These are phyloP conservation scores for Lepetodrilus schrolli DNA, from an alignment of 2,888 invertebrate genomes.

Conservation along the genomic window DNA sequence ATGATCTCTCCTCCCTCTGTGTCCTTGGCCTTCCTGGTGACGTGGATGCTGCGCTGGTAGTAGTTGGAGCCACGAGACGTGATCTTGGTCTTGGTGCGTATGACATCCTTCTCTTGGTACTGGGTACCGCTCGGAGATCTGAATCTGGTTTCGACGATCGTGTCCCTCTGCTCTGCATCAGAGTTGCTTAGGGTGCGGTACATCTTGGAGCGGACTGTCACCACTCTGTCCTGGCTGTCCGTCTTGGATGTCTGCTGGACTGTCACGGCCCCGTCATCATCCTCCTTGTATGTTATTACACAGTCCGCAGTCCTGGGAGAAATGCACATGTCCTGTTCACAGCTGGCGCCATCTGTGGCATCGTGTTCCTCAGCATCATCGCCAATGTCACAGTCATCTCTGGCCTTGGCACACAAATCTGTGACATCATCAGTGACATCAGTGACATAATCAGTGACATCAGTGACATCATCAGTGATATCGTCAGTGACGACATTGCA, in stretches of 20 bases:
- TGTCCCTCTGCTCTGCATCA: constrained; percentile 59
- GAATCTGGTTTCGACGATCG: constrained; percentile 55
- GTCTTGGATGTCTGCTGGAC: constrained; percentile 52
- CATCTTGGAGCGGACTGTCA: constrained; percentile 59
- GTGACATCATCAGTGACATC: no score
- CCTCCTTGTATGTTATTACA: constrained; percentile 56
- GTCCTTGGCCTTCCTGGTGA: constrained; percentile 45
- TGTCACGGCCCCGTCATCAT: constrained; percentile 61
- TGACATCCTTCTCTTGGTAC: constrained; percentile 58
- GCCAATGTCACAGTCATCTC: no score
- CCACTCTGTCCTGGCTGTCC: constrained; percentile 53
- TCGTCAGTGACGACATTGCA: not conserved
- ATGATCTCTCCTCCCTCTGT: constrained; percentile 55
- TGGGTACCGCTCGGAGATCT: constrained; percentile 57
- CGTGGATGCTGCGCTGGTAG: constrained; percentile 54
- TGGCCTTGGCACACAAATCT: no score
- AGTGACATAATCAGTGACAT: no score
- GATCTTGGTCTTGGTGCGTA: constrained; percentile 57
- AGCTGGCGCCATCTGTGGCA: no score
- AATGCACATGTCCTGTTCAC: not conserved
- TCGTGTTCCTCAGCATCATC: no score
- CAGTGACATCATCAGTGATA: not conserved
- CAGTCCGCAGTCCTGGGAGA: constrained; percentile 21
- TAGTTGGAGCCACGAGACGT: constrained; percentile 66
- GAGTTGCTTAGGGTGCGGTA: constrained; percentile 58